Base-by-base conservation (phyloP, 2,797 vertebrate species). In the Clarias pachynema region DNA sequence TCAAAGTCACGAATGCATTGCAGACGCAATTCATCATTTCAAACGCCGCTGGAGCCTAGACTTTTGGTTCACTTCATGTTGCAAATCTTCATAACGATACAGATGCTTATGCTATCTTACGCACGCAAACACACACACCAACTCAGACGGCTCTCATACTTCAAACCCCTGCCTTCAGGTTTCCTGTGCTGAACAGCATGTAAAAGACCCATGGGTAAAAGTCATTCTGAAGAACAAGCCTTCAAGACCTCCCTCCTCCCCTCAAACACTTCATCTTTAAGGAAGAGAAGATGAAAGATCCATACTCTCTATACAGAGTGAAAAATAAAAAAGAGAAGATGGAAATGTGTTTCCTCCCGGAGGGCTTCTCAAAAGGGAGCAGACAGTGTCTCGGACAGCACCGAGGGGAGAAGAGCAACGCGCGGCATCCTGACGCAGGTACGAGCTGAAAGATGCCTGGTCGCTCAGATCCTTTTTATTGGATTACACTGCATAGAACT, bases 331-430 rank as follows among this genome's bases (percentile, higher is more conserved):
- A 85, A 83, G 18, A 59, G 81, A 84, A 87, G 79, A 91, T 31
- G 89, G 92, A 93, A 93, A 92, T 90, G 85, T 84, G 85, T 92
- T 92, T 90, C 37, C 59, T 86, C 53, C 85, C 78, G 8, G 63
- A 80, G 83, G 79, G 72, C 20, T 60, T 72, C 26, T n/a, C 37
- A 49, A 22, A 53, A 83, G 60, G 63, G 77, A 88, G 70, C 81
- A 88, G 59, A 37, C 22, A 72, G 53, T 62, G 78, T 80, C 78
- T 65, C 34, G 9, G 59, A 81, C 79, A 68, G 60, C 22, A 29
- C 79, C 63, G 79, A 74, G 65, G 66, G 72, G 53, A 29, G 62
- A 57, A 40, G 68, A 29, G 59, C 37, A 69, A 79, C 81, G 84
- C 72, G 89, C 63, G 16, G 73, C 84, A 72, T 86, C 83, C 60